Percentiles rank a stretch among this genome's conserved stretches.
These are phyloP conservation scores for Drosophila algonquin DNA, from an alignment of 2,888 invertebrate species.

Conservation along the genomic window DNA sequence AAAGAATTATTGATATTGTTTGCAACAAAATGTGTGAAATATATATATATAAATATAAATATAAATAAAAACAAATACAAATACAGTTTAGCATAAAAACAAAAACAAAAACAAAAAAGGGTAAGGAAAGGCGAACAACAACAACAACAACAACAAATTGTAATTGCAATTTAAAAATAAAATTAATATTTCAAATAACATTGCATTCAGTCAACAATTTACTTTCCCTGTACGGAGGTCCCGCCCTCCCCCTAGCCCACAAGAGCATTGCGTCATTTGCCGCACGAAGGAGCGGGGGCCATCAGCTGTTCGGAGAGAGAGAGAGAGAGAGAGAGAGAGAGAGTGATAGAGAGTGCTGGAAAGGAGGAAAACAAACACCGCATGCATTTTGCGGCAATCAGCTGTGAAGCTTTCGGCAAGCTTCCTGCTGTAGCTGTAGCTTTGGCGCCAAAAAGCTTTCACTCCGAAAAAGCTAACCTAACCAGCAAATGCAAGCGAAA, in stretches of 20 bases:
- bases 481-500: conserved; percentile 36
- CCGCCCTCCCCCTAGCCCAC: not conserved
- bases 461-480: conserved; percentile 61
- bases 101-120: conserved; percentile 39
- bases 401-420: conserved; percentile 57
- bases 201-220: not conserved
- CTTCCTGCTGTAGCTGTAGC: conserved; percentile 28
- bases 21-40: conserved; percentile 77
- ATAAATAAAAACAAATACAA: conserved; percentile 54
- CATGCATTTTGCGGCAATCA: conserved; percentile 45
- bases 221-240: conserved; percentile 12
- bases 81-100: conserved; percentile 61
- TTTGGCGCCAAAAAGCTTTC: conserved; percentile 49
- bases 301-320: conserved; percentile 54
- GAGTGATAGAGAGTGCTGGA: not conserved
- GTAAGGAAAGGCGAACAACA: conserved; percentile 13
- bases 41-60: conserved; percentile 55
- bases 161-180: conserved; percentile 74
- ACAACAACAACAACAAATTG: conserved; percentile 57
- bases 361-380: conserved; percentile 14
- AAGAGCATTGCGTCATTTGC: conserved; percentile 65
- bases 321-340: not conserved
- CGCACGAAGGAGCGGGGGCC: conserved; percentile 23
- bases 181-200: conserved; percentile 67
- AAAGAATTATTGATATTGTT: conserved; percentile 77